phyloP scores from a whole-genome alignment of 2,113 vertebrate species.

The Promerops cafer region DNA sequence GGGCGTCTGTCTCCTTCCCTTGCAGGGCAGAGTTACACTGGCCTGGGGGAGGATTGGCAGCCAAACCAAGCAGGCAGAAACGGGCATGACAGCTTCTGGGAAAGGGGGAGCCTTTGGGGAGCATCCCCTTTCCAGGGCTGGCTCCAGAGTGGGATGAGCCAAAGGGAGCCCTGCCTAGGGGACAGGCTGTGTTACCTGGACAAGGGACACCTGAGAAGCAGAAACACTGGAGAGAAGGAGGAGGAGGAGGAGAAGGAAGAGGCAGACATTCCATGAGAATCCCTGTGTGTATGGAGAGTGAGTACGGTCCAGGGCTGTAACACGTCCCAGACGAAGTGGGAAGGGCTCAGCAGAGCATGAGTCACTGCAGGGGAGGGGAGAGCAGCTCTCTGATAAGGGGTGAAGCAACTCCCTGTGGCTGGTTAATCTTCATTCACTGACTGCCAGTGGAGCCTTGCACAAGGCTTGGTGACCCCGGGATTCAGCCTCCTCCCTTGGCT shows the following conservation, averaged over 20 bases:
- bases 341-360: constrained; percentile 5
- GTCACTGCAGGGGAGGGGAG: not conserved
- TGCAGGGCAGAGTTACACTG: not conserved
- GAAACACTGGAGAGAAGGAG: constrained; percentile 22
- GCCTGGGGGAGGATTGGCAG: not conserved
- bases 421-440: not conserved
- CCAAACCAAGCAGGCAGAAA: not conserved
- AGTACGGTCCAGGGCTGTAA: constrained; percentile 53
- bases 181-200: not conserved
- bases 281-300: constrained; percentile 54
- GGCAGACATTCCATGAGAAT: constrained; percentile 59
- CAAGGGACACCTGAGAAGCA: constrained; percentile 16
- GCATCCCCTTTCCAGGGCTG: not conserved
- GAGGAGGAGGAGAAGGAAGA: not conserved
- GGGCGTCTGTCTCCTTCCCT: not conserved
- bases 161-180: not conserved
- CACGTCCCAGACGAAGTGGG: constrained; percentile 58
- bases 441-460: not conserved
- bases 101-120: not conserved
- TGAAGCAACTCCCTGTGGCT: not conserved
- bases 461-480: not conserved
- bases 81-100: accelerated
- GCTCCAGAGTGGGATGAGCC: not conserved
- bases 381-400: not conserved
- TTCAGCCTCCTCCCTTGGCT: not conserved